Evolutionary conservation across 2,797 vertebrate genomes (phyloP), one percentile per base, ranked within the genome.

Genomic region (Enteromius treurensis): DNA sequence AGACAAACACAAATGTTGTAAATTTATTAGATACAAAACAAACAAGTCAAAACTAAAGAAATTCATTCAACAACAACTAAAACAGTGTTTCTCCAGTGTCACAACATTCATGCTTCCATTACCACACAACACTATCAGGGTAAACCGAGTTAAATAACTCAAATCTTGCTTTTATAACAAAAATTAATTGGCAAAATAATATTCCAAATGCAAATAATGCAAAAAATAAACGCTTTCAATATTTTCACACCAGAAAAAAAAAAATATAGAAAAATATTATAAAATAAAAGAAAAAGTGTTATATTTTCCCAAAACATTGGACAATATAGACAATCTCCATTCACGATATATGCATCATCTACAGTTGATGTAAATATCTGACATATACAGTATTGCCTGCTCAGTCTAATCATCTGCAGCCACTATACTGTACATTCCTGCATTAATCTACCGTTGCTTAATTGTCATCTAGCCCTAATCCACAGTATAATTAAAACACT

Each of bases 401-500:
- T 49, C 42, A 64, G 19, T 77, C 7, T 55, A 53, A 49, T 69
- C 13, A 5, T 26, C 49, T 75, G 49, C 49, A 45, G 67, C 32
- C 53, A 14, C 45, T 45, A 42, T 23, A 71, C 42, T 42, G 78
- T 68, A 45, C 21, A 60, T 45, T 71, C 37, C 26, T 47, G 23
- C 71, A 82, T 67, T 76, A 55, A 67, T 67, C 60, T 65, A 67
- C 5, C 55, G 32, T 74, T 47, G 5, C 11, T 67, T 26, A 14
- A 67, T 67, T 21, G 21, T 76, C 32, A 84, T 89, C 78, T 78
- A 83, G 65, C 79, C 83, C 67, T 91, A 90, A 91, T 88, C 85
- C 89, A 90, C 77, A 83, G 90, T 85, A 88, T 86, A 76, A 82
- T 53, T 65, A 75, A 80, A 76, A 76, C 70, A 53, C 60, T 82